Conservation (phyloP, 1,140 invertebrate genomes). For the Tenebrio molitor region DNA sequence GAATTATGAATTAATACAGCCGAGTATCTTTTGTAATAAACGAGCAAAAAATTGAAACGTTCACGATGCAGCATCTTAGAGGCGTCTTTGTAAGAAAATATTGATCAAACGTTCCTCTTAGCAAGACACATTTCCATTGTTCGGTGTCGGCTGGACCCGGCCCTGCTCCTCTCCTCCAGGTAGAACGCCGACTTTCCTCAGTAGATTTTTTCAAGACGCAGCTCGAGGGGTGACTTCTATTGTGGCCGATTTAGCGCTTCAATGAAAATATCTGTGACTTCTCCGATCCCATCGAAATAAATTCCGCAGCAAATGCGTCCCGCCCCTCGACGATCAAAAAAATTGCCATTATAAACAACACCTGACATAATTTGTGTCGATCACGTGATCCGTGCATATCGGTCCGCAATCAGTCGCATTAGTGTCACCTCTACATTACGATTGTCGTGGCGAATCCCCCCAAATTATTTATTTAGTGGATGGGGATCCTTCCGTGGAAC, state of each 20-base stretch:
- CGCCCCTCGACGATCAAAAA: constrained; percentile 1
- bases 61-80: too few species aligned
- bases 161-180: background rate
- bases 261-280: constrained; percentile 24
- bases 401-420: constrained; percentile 4
- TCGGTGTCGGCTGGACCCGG: too few species aligned
- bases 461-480: constrained; percentile 18
- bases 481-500: too few species aligned
- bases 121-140: too few species aligned
- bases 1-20: too few species aligned
- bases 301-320: background rate
- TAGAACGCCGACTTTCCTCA: background rate
- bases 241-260: constrained; percentile 18
- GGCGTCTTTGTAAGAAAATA: too few species aligned
- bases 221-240: constrained; percentile 7
- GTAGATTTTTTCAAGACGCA: background rate
- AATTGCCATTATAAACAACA: constrained; percentile 21
- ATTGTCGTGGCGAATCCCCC: constrained; percentile 23
- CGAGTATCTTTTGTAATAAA: too few species aligned
- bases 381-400: constrained; percentile 28
- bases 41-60: too few species aligned
- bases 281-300: constrained; percentile 6
- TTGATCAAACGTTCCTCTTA: too few species aligned
- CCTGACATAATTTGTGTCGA: constrained; percentile 38
- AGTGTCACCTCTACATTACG: constrained; percentile 25